Base-by-base conservation (phyloP, 1,140 invertebrate species). In the Pseudachorutes palmiensis region DNA sequence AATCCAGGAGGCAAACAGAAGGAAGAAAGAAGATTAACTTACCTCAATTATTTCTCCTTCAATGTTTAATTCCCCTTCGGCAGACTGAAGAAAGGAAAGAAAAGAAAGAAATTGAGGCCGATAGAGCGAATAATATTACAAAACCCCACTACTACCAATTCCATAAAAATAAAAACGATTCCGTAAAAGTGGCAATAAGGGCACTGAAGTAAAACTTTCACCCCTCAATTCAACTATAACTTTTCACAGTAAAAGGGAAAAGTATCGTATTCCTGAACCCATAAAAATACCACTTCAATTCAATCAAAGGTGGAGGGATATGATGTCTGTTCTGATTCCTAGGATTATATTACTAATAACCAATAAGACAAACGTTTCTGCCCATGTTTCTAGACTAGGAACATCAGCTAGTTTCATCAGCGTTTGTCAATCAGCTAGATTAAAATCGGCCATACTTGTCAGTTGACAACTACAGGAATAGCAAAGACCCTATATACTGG, bases 11-110 rank as follows among this genome's bases (percentile, higher is more conserved):
- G 24, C 51, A 14, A 26, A 55, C 14, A 62, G 28, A n/a, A 36
- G 33, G 36, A 62, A 45, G 31, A n/a, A 22, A 62, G 26, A 41
- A 62, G 32, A 31, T 19, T 55, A 31, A 49, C 70, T 71, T 63
- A 71, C 70, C 70, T 71, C 67, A 61, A 68, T 71, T 22, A 68
- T 60, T 64, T 71, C 67, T 22, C 51, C 30, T 57, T 68, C 66
- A 51, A 71, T 71, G 63, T 22, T 33, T 33, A 41, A 62, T 31
- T 71, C 14, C 14, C 24, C 51, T 24, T 55, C 14, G 51, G 36
- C 70, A 68, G 58, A 49, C 70, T 71, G 60, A 2, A 70, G 31
- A 61, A 62, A 24, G 22, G 41, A 71, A 19, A 64, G 59, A 69
- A 55, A 26, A 55, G 5, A 5, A 41, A 67, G 30, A 61, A 55